Evolutionary conservation across 2,888 invertebrate species (phyloP).

Genomic region (Lomographa bimaculata): DNA sequence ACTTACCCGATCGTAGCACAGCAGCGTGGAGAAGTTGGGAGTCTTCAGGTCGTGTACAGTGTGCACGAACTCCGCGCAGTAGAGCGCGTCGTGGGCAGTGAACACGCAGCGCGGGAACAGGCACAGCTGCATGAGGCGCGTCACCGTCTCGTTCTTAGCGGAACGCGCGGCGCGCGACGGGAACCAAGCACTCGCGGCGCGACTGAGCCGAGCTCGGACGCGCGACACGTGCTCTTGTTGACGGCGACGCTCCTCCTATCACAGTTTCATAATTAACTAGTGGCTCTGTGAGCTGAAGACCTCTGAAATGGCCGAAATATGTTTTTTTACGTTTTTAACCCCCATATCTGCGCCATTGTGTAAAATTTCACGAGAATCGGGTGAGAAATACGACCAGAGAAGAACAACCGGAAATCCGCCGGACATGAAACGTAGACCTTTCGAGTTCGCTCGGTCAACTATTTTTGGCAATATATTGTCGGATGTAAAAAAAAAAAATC

Average conservation of each 20-base stretch:
- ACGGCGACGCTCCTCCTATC: slow-evolving; percentile 94
- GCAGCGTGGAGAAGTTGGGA: slow-evolving; percentile 97
- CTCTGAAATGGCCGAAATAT: no score
- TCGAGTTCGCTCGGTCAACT: no score
- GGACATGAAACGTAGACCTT: no score
- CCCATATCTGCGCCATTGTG: no score
- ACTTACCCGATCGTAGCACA: slow-evolving; percentile 97
- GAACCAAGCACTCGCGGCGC: slow-evolving; percentile 95
- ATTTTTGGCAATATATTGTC: no score
- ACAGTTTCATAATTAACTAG: rapidly evolving
- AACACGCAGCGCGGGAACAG: slow-evolving; percentile 98
- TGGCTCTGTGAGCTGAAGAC: no score
- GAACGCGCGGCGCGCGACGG: slow-evolving; percentile 92
- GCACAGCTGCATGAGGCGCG: slow-evolving; percentile 97
- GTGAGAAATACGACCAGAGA: no score
- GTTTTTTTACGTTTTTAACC: no score
- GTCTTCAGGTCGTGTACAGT: slow-evolving; percentile 97
- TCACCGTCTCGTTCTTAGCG: slow-evolving; percentile 98
- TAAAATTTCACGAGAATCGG: no score
- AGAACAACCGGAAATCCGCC: no score
- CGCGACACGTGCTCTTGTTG: slow-evolving; percentile 97
- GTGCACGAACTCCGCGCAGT: slow-evolving; percentile 98
- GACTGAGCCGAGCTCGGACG: slow-evolving; percentile 87
- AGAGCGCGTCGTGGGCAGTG: slow-evolving; percentile 97
- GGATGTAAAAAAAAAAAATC: no score